These are phyloP conservation scores for Ceratosolen solmsi DNA, from an alignment of 1,140 invertebrate genomes.

Conservation along the genomic window DNA sequence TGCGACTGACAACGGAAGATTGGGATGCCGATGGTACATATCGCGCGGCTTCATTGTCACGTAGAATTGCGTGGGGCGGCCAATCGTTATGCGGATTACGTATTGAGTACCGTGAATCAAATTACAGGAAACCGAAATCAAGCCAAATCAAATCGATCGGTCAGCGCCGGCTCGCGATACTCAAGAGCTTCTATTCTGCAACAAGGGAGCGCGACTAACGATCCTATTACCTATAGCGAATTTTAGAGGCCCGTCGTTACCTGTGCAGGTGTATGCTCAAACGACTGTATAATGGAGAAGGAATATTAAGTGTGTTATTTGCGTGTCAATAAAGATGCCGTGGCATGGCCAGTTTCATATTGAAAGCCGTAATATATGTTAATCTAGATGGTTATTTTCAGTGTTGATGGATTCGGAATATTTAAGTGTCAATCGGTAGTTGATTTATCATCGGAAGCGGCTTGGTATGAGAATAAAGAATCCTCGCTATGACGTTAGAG, in stretches of 20 bases:
- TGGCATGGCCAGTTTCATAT: not conserved
- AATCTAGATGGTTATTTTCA: no score
- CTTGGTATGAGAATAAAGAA: not conserved
- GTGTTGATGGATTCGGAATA: not conserved
- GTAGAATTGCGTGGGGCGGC: not conserved
- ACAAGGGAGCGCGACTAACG: not conserved
- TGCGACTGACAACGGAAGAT: no score
- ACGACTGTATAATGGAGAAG: not conserved
- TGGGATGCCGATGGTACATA: no score
- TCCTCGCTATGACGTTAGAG: not conserved
- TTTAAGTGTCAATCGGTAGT: not conserved
- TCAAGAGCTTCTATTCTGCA: not conserved
- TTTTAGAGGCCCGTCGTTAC: not conserved
- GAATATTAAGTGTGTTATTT: not conserved
- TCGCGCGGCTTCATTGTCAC: not conserved
- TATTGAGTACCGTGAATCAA: constrained; percentile 56
- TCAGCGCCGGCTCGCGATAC: not conserved
- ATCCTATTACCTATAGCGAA: constrained; percentile 9
- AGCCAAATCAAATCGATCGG: constrained; percentile 59
- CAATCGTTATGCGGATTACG: constrained; percentile 58
- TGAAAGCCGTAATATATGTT: not conserved
- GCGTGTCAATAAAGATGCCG: not conserved
- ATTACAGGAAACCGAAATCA: constrained; percentile 64
- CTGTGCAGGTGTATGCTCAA: no score
- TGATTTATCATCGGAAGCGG: not conserved